phyloP scores from a whole-genome alignment of 2,113 vertebrate genomes.

The Engraulis encrasicolus region DNA sequence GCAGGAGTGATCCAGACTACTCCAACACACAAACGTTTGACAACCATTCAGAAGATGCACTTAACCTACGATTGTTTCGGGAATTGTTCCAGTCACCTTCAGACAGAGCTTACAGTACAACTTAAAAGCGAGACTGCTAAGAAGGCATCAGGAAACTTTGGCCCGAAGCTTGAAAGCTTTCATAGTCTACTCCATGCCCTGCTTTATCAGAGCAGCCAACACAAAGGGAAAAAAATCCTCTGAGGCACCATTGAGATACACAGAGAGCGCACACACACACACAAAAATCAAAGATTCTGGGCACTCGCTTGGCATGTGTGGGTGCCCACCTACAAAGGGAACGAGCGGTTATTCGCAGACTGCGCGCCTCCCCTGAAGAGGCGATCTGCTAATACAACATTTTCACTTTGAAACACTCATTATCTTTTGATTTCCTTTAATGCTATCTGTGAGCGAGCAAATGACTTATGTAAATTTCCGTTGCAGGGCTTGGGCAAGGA shows the following conservation, averaged over 20 bases:
- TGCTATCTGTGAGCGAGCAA: conserved; percentile 11
- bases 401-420: conserved; percentile 49
- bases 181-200: conserved; percentile 13
- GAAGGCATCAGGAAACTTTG: too few species aligned
- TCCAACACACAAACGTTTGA: too few species aligned
- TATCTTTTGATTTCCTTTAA: conserved; percentile 39
- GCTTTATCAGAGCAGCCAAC: not conserved
- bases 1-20: too few species aligned
- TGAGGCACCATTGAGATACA: conserved; percentile 44
- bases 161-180: not conserved
- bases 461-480: conserved; percentile 33
- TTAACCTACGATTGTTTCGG: too few species aligned
- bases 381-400: conserved; percentile 3
- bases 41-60: too few species aligned
- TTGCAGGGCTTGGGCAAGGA: not conserved
- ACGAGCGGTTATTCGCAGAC: conserved; percentile 47
- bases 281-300: conserved; percentile 44
- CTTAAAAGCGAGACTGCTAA: too few species aligned
- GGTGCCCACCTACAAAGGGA: conserved; percentile 59
- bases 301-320: conserved; percentile 54
- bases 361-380: conserved; percentile 39
- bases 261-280: conserved; percentile 20
- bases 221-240: conserved; percentile 17
- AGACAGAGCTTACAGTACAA: too few species aligned
- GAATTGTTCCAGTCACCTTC: too few species aligned